A percentile compares a stretch with the other conserved stretches of the same genome.
These are phyloP conservation scores for Falcunculus frontatus DNA, from an alignment of 2,113 vertebrate genomes.

Conservation along the genomic window DNA sequence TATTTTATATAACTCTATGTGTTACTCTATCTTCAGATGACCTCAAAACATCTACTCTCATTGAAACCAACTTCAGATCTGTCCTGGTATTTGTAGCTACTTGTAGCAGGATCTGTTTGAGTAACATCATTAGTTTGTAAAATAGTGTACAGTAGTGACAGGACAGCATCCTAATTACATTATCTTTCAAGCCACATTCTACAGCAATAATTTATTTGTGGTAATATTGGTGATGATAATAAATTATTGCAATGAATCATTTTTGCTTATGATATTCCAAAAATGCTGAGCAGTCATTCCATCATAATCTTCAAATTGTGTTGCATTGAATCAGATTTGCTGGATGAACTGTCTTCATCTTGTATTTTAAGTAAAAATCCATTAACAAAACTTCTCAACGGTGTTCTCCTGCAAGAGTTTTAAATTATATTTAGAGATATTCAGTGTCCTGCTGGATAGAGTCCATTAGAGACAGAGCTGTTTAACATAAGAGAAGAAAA, in stretches of 20 bases:
- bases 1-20: not conserved
- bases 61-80: not conserved
- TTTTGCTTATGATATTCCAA: not conserved
- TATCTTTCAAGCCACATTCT: not conserved
- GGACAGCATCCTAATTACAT: not conserved
- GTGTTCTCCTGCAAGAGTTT: not conserved
- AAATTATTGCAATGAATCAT: not conserved
- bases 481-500: not conserved
- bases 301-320: not conserved
- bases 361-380: not conserved
- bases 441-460: not conserved
- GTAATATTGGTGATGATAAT: not conserved
- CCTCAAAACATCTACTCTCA: not conserved
- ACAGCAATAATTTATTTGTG: not conserved
- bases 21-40: not conserved
- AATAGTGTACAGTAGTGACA: not conserved
- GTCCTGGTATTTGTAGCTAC: not conserved
- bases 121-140: not conserved
- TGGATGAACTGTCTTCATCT: not conserved
- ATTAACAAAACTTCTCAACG: not conserved
- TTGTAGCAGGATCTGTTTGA: not conserved
- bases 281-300: not conserved
- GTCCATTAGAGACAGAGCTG: not conserved
- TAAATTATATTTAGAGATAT: constrained; percentile 22
- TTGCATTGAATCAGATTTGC: not conserved